These are phyloP conservation scores for Scrobipalpa costella DNA, from an alignment of 2,888 invertebrate genomes.

Conservation along the genomic window DNA sequence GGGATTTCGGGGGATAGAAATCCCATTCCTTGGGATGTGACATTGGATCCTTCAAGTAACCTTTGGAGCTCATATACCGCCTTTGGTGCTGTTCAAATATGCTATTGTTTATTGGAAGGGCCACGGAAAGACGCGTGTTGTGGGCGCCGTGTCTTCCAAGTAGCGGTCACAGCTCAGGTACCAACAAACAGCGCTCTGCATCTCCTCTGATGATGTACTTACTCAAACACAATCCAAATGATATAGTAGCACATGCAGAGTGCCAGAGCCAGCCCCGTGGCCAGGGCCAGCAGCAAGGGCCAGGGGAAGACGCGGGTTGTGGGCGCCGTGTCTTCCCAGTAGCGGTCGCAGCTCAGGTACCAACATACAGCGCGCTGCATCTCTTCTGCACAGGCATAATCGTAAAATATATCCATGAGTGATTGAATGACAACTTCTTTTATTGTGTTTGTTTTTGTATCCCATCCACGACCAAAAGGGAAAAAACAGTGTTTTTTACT, in stretches of 20 bases:
- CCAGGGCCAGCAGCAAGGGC: conserved; percentile 88
- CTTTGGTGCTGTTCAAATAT: too few relatives aligned
- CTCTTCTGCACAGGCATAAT: conserved; percentile 82
- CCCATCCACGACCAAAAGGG: background rate
- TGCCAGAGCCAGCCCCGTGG: conserved; percentile 90
- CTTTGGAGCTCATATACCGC: too few relatives aligned
- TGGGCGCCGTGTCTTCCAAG: too few relatives aligned
- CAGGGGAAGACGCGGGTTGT: conserved; percentile 90
- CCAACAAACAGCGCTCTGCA: too few relatives aligned
- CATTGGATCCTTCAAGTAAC: too few relatives aligned
- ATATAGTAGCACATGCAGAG: conserved; percentile 95
- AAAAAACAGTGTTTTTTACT: background rate
- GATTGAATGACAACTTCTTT: background rate
- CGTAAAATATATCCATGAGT: background rate
- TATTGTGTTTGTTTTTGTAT: background rate
- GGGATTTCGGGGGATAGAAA: too few relatives aligned
- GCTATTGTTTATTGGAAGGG: too few relatives aligned
- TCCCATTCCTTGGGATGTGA: too few relatives aligned
- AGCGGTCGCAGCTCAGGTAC: conserved; percentile 95
- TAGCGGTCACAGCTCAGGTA: too few relatives aligned
- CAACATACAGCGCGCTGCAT: conserved; percentile 94
- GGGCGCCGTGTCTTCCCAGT: conserved; percentile 92
- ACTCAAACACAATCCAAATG: conserved; percentile 96
- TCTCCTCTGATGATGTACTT: conserved; percentile 64
- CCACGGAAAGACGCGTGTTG: too few relatives aligned